Evolutionary conservation across 2,113 vertebrate species (phyloP), one percentile per base, ranked within the genome.

Genomic region (Mobula hypostoma): DNA sequence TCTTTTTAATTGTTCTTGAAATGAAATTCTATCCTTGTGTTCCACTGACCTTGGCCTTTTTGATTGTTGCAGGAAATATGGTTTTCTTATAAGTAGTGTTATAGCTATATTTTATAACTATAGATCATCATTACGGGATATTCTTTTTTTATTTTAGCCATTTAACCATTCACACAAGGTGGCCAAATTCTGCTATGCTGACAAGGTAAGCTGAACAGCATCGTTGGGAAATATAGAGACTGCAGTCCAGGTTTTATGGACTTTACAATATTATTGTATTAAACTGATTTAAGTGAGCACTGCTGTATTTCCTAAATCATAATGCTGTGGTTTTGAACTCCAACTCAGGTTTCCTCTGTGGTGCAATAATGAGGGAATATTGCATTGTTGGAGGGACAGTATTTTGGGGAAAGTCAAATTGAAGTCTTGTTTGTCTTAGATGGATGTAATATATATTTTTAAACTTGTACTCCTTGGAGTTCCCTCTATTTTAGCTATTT

Each of bases 171-270:
- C 97, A 0, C 98, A 99, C 95, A 98, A 97, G 94, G 97, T 99
- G 94, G 98, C 99, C 94, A 99, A 98, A 96, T 99, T 98, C 96
- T 99, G 99, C 95, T 99, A 99, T 0, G 99, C 99, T 0, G 97
- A 98, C 96, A 97, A 98, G 98, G 99, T 99, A 95, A 97, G 97
- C 21, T 80, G 61, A 66, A 88, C 27, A 32, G 63, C 85, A 27
- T 40, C 56, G n/a, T 21, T 58, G 9, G 5, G 1, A 66, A n/a
- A n/a, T 58, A n/a, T 19, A 32, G 77, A 1, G 32, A 32, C 29
- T 5, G 11, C 12, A n/a, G 5, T 58, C 61, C 15, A 66, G n/a
- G 12, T 88, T 58, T 66, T 88, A 56, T 85, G 56, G 82, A 85
- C 29, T 85, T 85, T 27, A 27, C 7, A 88, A 32, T 74, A 27